A percentile compares a stretch with the other conserved stretches of the same genome.
These are phyloP conservation scores for Cygnus olor DNA, from an alignment of 2,797 vertebrate genomes.

Conservation along the genomic window DNA sequence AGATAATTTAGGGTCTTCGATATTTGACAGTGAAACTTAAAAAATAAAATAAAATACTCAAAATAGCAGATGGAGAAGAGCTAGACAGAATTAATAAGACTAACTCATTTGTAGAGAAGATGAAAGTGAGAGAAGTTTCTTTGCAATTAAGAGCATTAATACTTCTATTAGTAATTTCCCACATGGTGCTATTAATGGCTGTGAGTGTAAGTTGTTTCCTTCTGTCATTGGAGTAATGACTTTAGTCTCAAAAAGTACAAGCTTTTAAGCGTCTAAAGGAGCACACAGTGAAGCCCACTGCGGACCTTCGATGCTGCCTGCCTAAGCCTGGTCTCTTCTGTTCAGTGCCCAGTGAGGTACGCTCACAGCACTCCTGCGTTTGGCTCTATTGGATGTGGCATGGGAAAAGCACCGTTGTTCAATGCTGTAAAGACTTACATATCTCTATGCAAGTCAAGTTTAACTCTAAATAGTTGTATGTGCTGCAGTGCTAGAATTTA, in stretches of 20 bases:
- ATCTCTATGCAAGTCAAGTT: background rate
- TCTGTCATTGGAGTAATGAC: background rate
- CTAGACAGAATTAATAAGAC: background rate
- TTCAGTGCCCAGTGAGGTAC: accelerated
- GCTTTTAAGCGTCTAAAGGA: background rate
- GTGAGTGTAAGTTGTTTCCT: background rate
- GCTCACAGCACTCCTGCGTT: background rate
- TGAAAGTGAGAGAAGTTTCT: background rate
- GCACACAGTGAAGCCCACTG: accelerated
- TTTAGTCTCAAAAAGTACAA: background rate
- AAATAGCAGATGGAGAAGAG: background rate
- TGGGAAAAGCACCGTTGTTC: background rate
- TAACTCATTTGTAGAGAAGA: background rate
- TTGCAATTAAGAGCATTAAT: background rate
- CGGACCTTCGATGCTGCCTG: background rate
- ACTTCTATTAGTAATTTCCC: background rate
- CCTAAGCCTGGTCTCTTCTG: background rate
- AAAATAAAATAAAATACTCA: background rate
- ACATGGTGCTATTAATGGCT: background rate
- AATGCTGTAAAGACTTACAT: background rate
- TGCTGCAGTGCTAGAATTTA: background rate
- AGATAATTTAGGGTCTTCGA: background rate
- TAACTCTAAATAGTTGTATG: background rate
- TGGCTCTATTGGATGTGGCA: background rate
- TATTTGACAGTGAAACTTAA: background rate